Evolutionary conservation across 2,888 invertebrate genomes (phyloP).

Genomic region (Bembecia ichneumoniformis): DNA sequence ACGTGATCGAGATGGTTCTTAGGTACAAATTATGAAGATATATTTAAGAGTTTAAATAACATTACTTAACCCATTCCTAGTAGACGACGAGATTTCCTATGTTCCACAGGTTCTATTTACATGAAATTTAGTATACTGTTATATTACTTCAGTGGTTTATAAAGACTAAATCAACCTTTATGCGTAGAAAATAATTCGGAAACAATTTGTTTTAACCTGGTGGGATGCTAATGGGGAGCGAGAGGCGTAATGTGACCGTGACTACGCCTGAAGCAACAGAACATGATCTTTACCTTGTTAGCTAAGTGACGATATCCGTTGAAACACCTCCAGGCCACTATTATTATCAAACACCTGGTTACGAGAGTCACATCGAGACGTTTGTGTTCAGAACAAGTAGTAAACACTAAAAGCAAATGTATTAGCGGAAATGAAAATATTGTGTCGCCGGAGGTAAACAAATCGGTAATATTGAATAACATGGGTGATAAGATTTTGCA

Average conservation of each 20-base stretch:
- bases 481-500: not conserved
- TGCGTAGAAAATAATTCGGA: too few species aligned
- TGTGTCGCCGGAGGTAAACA: not conserved
- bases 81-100: too few species aligned
- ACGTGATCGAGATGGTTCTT: too few species aligned
- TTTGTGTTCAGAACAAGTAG: not conserved
- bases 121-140: too few species aligned
- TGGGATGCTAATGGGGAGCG: too few species aligned
- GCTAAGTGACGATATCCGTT: constrained; percentile 17
- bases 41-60: too few species aligned
- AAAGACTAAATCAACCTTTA: too few species aligned
- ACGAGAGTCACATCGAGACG: constrained; percentile 5
- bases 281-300: constrained; percentile 41
- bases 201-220: too few species aligned
- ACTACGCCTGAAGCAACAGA: constrained; percentile 25
- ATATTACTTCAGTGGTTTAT: too few species aligned
- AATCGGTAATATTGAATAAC: not conserved
- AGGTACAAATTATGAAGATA: too few species aligned
- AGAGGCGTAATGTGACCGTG: not conserved
- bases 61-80: too few species aligned
- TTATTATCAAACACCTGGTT: constrained; percentile 35
- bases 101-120: too few species aligned
- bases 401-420: constrained; percentile 1
- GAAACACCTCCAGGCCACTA: constrained; percentile 26
- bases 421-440: not conserved